Evolutionary conservation across 2,888 invertebrate species (phyloP), one percentile per base, ranked within the genome.

Genomic region (Pilophorus perplexus): DNA sequence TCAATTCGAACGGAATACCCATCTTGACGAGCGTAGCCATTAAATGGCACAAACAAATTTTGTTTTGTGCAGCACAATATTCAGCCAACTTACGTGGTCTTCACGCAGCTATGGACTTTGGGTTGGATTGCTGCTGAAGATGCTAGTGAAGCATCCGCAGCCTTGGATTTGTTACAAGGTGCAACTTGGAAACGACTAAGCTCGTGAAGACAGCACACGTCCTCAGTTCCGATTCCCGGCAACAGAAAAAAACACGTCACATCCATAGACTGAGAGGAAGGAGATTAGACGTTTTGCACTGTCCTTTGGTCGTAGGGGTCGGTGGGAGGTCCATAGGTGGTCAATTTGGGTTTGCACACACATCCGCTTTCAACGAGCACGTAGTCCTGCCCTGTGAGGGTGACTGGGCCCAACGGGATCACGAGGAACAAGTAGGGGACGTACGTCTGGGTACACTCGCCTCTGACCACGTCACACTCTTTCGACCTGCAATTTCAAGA

Each of bases 311-410:
- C 59, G 44, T 59, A 59, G 6, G 18, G 25, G 12, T 59, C 59
- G n/a, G n/a, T n/a, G n/a, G n/a, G n/a, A 14, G 52, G 33, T 2
- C 23, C 6, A 8, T 40, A 23, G 14, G 28, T 20, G 1, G 62
- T 62, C 3, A 62, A 28, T 48, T 87, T 86, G 25, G 86, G 85
- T 73, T 84, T 82, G 77, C 93, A 94, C 25, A 92, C 90, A 76
- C 93, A 94, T n/a, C 93, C 93, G 73, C 91, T 93, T 77, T 94
- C 93, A 23, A 94, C 93, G 55, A 94, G 81, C n/a, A 94, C 92
- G 78, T 94, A 94, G 78, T 93, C 93, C 77, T 93, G 93, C 3
- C 93, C 93, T 2, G 93, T 93, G 16, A 93, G 79, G 10, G 93
- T 93, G 16, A 93, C 93, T 12, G 93, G 93, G 4, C 93, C 93